phyloP scores from a whole-genome alignment of 2,797 vertebrate species.

The Poeciliopsis paucimaculata region DNA sequence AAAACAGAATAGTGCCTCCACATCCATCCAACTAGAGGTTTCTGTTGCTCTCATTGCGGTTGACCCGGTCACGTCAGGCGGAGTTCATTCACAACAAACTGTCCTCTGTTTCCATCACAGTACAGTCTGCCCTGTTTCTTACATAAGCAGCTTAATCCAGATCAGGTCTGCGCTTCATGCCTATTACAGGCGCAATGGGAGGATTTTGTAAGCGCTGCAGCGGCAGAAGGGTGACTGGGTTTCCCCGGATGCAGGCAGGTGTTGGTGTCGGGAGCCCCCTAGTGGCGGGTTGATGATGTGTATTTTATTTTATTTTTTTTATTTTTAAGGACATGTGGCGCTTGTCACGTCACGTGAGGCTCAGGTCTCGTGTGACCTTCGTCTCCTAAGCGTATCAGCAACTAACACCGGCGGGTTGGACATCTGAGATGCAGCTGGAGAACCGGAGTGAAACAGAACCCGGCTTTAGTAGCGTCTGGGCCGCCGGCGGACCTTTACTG shows the following conservation, averaged over 20 bases:
- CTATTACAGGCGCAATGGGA: slow-evolving; percentile 45
- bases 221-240: background rate
- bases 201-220: slow-evolving; percentile 46
- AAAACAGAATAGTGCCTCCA: slow-evolving; percentile 16
- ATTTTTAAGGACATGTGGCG: background rate
- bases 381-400: slow-evolving; percentile 45
- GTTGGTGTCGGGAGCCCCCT: slow-evolving; percentile 63
- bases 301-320: no score
- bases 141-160: slow-evolving; percentile 64
- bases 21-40: slow-evolving; percentile 10
- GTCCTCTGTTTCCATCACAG: slow-evolving; percentile 50
- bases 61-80: slow-evolving; percentile 37
- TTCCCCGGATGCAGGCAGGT: background rate
- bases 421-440: slow-evolving; percentile 36
- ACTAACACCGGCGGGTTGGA: slow-evolving; percentile 60
- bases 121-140: slow-evolving; percentile 69
- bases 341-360: slow-evolving; percentile 42
- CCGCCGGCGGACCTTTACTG: slow-evolving; percentile 4
- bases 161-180: slow-evolving; percentile 42
- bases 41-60: slow-evolving; percentile 21
- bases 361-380: slow-evolving; percentile 60
- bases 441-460: slow-evolving; percentile 41
- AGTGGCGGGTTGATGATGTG: slow-evolving; percentile 47
- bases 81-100: slow-evolving; percentile 48
- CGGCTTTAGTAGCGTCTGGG: slow-evolving; percentile 35